phyloP scores from a whole-genome alignment of 1,140 invertebrate genomes.

The Apis laboriosa region DNA sequence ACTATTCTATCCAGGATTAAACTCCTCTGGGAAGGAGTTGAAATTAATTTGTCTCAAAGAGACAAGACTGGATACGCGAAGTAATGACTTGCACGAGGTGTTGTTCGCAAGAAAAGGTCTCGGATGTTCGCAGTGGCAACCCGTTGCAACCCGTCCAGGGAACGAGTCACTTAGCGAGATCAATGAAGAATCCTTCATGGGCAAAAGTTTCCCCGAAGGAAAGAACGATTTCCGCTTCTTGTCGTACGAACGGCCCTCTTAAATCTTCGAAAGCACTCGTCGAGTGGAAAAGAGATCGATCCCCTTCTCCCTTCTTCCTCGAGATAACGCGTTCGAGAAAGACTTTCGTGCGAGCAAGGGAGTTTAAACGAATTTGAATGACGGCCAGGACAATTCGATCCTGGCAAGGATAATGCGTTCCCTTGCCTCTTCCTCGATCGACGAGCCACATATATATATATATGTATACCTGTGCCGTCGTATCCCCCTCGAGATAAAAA shows the following conservation, averaged over 20 bases:
- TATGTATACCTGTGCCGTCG: neutral
- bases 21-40: neutral
- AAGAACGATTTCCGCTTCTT: conserved; percentile 53
- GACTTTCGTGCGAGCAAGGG: conserved; percentile 18
- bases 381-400: conserved; percentile 56
- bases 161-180: conserved; percentile 2
- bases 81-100: too few species aligned
- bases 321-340: conserved; percentile 40
- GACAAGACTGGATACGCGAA: neutral
- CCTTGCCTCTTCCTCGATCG: conserved; percentile 16
- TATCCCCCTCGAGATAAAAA: neutral
- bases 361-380: conserved; percentile 64
- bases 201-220: neutral
- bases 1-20: too few species aligned
- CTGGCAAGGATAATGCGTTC: neutral
- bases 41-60: neutral
- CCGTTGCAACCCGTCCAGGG: neutral
- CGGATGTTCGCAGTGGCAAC: neutral
- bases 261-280: conserved; percentile 45
- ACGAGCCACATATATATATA: neutral
- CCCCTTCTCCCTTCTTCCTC: neutral
- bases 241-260: conserved; percentile 15
- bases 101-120: too few species aligned
- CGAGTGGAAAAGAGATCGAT: conserved; percentile 46
- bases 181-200: conserved; percentile 13